Evolutionary conservation across 1,140 invertebrate species (phyloP).

Genomic region (Stenopsyche tienmushanensis): DNA sequence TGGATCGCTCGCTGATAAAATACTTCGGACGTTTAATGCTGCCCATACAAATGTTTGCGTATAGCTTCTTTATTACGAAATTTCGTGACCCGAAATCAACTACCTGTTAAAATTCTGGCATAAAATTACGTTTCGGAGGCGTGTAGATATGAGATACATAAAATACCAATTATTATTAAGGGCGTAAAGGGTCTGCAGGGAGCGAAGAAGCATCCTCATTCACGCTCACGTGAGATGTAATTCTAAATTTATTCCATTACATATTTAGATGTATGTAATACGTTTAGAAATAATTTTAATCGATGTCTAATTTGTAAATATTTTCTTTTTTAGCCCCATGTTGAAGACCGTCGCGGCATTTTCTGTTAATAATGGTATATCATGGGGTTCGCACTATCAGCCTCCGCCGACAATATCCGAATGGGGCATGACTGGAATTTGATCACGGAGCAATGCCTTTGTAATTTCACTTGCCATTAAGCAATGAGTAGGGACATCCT

Average conservation of each 20-base stretch:
- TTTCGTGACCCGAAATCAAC: slow-evolving; percentile 3
- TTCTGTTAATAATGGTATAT: slow-evolving; percentile 34
- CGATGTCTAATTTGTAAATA: neutral
- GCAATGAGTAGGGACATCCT: slow-evolving; percentile 36
- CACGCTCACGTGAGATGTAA: no score
- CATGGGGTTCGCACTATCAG: slow-evolving; percentile 13
- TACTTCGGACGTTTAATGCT: slow-evolving; percentile 2
- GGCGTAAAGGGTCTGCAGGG: neutral
- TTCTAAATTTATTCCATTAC: no score
- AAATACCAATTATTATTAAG: slow-evolving; percentile 22
- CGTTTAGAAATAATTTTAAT: no score
- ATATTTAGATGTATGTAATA: no score
- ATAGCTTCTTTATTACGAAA: slow-evolving; percentile 7
- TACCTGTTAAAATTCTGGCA: slow-evolving; percentile 6
- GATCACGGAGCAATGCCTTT: slow-evolving; percentile 42
- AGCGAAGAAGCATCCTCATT: neutral
- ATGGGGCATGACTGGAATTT: slow-evolving; percentile 40
- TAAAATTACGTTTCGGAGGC: slow-evolving; percentile 19
- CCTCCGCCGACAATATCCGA: slow-evolving; percentile 38
- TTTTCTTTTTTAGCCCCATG: no score
- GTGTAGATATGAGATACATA: slow-evolving; percentile 30
- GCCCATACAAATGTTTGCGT: slow-evolving; percentile 7
- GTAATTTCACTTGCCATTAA: slow-evolving; percentile 43
- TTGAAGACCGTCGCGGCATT: neutral
- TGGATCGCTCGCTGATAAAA: no score